Conservation (phyloP, 2,888 invertebrate genomes). For the Orthosia cruda region DNA sequence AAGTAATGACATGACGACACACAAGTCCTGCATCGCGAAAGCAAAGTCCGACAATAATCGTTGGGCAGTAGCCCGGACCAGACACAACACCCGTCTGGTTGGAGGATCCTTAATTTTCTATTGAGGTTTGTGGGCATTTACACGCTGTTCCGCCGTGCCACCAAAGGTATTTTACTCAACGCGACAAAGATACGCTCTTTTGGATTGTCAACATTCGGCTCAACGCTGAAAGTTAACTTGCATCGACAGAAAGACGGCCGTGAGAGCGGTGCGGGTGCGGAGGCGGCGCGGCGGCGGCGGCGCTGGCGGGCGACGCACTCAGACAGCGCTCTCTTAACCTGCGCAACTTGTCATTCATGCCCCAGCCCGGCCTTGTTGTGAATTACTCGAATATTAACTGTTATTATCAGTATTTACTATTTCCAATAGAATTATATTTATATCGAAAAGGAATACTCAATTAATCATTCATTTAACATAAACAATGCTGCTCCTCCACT, state of each 20-base stretch:
- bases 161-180: background rate
- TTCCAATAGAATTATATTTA: background rate
- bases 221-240: background rate
- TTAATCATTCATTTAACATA: background rate
- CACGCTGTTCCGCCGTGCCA: too few species aligned
- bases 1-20: too few species aligned
- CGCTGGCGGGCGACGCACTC: constrained; percentile 36
- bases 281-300: background rate
- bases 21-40: too few species aligned
- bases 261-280: background rate
- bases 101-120: too few species aligned
- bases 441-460: background rate
- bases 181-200: too few species aligned
- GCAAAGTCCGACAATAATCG: too few species aligned
- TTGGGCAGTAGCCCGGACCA: too few species aligned
- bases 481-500: background rate
- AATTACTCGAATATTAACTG: constrained; percentile 24
- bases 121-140: too few species aligned
- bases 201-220: background rate
- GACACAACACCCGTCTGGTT: too few species aligned
- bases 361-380: constrained; percentile 4
- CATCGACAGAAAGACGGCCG: background rate
- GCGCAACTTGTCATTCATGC: constrained; percentile 54
- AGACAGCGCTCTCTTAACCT: constrained; percentile 24
- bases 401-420: constrained; percentile 2